Evolutionary conservation across 2,888 invertebrate species (phyloP).

Genomic region (Tetheella fluctuosa): DNA sequence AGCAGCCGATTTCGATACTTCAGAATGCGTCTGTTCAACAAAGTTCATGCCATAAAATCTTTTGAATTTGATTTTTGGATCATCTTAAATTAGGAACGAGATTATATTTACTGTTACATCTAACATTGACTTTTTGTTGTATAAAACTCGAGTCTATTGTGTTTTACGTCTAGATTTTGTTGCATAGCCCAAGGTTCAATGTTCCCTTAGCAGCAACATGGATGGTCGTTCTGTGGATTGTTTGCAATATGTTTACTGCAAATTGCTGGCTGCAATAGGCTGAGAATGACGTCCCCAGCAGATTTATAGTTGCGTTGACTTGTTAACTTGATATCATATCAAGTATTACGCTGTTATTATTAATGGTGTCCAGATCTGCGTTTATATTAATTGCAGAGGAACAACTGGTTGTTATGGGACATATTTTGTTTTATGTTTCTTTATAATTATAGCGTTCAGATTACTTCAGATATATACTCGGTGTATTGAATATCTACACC

Average conservation of each 20-base stretch:
- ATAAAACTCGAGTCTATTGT: background rate
- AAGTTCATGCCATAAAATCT: background rate
- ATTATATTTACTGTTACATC: background rate
- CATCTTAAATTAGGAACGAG: background rate
- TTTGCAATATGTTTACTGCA: conserved; percentile 53
- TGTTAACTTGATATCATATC: conserved; percentile 64
- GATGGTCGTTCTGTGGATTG: conserved; percentile 40
- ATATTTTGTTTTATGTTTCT: conserved; percentile 13
- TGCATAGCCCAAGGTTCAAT: conserved; percentile 32
- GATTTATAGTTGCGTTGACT: conserved; percentile 75
- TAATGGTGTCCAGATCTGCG: conserved; percentile 14
- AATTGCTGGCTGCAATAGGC: conserved; percentile 54
- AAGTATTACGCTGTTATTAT: conserved; percentile 27
- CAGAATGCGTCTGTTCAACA: background rate
- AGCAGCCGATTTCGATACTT: background rate
- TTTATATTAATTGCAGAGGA: conserved; percentile 23
- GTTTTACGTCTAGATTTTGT: conserved; percentile 36
- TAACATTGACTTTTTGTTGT: background rate
- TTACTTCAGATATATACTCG: background rate
- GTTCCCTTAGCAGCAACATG: conserved; percentile 29
- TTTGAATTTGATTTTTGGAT: background rate
- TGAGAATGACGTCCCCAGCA: conserved; percentile 65
- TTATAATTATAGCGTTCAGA: conserved; percentile 13
- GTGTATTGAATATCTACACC: background rate
- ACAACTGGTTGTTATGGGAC: conserved; percentile 17